Evolutionary conservation across 2,797 vertebrate genomes (phyloP).

Genomic region (Hippopotamyrus pictus): DNA sequence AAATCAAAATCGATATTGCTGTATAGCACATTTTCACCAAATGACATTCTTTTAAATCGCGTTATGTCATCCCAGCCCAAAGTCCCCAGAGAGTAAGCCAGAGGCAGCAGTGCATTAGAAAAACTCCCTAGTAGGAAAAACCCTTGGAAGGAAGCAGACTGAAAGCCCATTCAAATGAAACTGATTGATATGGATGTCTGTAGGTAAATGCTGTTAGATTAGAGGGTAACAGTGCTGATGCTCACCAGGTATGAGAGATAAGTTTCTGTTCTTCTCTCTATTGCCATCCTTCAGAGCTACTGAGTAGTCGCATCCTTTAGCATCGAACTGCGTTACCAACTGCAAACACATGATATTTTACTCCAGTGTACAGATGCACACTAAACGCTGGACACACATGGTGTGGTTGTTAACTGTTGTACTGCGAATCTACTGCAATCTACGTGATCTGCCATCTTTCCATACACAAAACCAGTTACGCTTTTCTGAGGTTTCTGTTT

Average conservation of each 20-base stretch:
- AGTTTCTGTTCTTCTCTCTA: slow-evolving; percentile 82
- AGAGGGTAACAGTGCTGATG: background rate
- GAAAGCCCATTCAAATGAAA: background rate
- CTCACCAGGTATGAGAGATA: slow-evolving; percentile 87
- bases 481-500: background rate
- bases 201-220: background rate
- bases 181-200: background rate
- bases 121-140: background rate
- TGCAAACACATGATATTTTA: slow-evolving; percentile 44
- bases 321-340: slow-evolving; percentile 83
- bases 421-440: background rate
- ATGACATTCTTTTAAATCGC: background rate
- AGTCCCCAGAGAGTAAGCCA: background rate
- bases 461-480: background rate
- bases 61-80: background rate
- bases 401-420: background rate
- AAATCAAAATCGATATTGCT: background rate
- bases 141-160: background rate
- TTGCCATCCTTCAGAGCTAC: slow-evolving; percentile 83
- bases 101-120: background rate
- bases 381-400: background rate
- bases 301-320: slow-evolving; percentile 85
- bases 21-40: background rate
- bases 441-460: background rate
- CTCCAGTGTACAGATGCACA: background rate